Base-by-base conservation (phyloP, 2,113 vertebrate species). In the Vimba vimba region DNA sequence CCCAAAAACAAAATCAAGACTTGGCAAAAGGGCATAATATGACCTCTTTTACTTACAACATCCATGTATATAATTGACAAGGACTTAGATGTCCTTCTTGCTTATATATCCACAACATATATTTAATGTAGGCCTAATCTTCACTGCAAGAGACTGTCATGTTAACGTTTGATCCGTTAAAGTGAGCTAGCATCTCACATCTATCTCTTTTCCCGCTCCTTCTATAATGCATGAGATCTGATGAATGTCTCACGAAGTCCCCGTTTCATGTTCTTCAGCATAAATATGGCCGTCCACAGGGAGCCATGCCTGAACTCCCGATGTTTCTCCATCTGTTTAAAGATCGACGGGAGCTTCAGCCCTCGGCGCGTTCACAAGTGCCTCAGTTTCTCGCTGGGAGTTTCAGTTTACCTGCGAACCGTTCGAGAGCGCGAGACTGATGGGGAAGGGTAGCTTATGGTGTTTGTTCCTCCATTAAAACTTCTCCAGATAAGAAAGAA, bases 301-400 rank as follows among this genome's bases (percentile, higher is more conserved):
- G 81, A 83, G 9, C 30, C 62, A n/a, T 13, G 45, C 6, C 66
- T 71, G 47, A 71, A 50, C 66, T 83, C 79, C 79, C 27, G n/a
- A 50, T 68, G 79, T 68, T 82, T 68, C 79, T 68, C 79, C 79
- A 82, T 82, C 79, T 82, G 79, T 68, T 68, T 82, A 50, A 66
- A 68, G 62, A 82, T 68, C 79, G 19, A 19, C 78, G 33, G 57
- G 55, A 62, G 73, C 23, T 80, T 64, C 36, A 50, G 73, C 73
- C 73, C 73, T 75, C 73, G 43, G 23, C 15, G 6, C 1, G 52
- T n/a, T 79, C 23, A 2, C 78, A 25, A n/a, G 23, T 45, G 78
- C 66, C 62, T 82, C 79, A 6, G 79, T 50, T 43, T 62, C 78
- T 80, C 36, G 6, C 57, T 43, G 79, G 17, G 79, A 82, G 7